phyloP scores from a whole-genome alignment of 2,113 vertebrate species.

The Pedetes capensis region DNA sequence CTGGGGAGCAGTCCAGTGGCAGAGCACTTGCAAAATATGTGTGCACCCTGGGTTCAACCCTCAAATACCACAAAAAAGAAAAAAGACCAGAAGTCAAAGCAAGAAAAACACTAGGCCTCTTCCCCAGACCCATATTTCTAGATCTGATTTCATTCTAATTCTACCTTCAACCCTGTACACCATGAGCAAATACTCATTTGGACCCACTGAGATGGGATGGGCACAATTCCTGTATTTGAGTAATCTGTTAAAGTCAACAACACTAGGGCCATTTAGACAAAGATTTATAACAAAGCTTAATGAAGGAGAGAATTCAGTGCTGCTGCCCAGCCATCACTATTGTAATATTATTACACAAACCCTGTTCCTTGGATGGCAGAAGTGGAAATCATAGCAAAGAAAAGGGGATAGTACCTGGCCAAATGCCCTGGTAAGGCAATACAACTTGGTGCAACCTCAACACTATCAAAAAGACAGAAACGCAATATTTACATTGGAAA shows the following conservation, averaged over 20 bases:
- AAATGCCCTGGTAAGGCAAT: background rate
- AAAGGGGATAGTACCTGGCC: background rate
- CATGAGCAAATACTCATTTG: background rate
- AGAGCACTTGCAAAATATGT: too few relatives aligned
- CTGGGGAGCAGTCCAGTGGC: too few relatives aligned
- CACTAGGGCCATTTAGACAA: background rate
- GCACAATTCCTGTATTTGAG: background rate
- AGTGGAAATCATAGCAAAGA: background rate
- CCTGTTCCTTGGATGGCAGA: background rate
- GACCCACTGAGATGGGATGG: background rate
- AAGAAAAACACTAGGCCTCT: background rate
- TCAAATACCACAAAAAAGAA: too few relatives aligned
- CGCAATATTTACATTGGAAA: background rate
- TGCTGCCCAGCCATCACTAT: too few relatives aligned
- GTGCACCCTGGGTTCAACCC: too few relatives aligned
- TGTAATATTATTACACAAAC: background rate
- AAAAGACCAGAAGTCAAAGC: background rate
- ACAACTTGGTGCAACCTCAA: background rate
- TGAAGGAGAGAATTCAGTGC: background rate
- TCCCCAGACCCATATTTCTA: background rate
- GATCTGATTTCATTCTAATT: background rate
- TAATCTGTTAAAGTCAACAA: background rate
- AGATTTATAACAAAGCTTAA: background rate
- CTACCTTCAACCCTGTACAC: background rate
- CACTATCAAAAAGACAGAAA: background rate